Evolutionary conservation across 2,888 invertebrate genomes (phyloP), one percentile per base, ranked within the genome.

Genomic region (Mesorhabditis spiculigera): DNA sequence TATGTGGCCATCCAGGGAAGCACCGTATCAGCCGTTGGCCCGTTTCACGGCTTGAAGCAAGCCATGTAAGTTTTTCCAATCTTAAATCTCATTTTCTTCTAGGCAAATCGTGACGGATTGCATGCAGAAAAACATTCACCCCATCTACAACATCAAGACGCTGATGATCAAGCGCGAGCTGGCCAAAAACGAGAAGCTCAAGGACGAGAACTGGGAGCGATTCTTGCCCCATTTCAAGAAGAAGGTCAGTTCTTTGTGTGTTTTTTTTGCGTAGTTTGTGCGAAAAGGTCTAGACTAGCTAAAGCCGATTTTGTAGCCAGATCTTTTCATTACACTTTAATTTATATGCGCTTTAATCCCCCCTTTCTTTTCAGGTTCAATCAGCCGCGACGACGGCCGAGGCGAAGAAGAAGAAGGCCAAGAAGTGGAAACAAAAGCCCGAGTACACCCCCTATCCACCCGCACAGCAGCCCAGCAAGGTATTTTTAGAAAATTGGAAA

Each of bases 401-500:
- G 13, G 81, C 80, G 28, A 85, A 86, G 76, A 84, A 85, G 75
- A 82, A 83, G 77, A 81, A 81, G 78, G 76, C 75, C 43, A 70
- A 75, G 86, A 91, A 91, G 81, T 94, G 93, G 87, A 91, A 91
- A 80, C 89, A 90, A n/a, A 96, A 96, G 89, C 93, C 93, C 86
- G 91, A 91, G 8, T 98, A 97, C 86, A 97, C 96, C 74, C 97
- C 97, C 42, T 98, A 97, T 90, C 97, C 98, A 71, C 97, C 97
- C 4, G 90, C 93, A 4, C 95, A 93, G 86, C 90, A 90, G 13
- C 93, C 94, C 86, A 94, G 95, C 87, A 97, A 97, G 88, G 89
- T 91, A 43, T 43, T n/a, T 61, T 5, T 10, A 28, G 5, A 41
- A 50, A 41, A 67, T 58, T 16, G 42, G 6, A 28, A 28, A 28